A percentile compares a stretch with the other conserved stretches of the same genome.
Evolutionary conservation across 2,797 vertebrate species (phyloP).

Genomic region (Pipistrellus kuhlii): DNA sequence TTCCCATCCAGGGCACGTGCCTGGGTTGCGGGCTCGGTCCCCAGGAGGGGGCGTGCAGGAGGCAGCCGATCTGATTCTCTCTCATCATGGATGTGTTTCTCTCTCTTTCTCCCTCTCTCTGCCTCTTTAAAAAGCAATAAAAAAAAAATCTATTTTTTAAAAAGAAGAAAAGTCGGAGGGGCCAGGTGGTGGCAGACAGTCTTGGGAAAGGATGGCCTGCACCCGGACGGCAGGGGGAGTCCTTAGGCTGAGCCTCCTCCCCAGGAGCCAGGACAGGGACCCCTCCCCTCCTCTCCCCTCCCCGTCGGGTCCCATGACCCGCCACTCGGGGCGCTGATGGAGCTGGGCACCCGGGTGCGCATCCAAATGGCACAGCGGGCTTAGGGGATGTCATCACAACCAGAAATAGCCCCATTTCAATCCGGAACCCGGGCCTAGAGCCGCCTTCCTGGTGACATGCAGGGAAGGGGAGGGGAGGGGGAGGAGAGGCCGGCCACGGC

Average conservation of each 20-base stretch:
- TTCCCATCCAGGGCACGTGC: too few relatives aligned
- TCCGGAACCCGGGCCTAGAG: background rate
- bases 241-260: background rate
- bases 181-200: background rate
- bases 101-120: background rate
- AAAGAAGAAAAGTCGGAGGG: background rate
- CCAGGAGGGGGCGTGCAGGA: too few relatives aligned
- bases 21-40: too few relatives aligned
- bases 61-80: too few relatives aligned
- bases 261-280: background rate
- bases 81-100: background rate
- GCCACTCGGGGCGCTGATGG: background rate
- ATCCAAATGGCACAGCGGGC: background rate
- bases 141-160: too few relatives aligned
- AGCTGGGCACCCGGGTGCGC: background rate
- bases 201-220: background rate
- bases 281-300: background rate
- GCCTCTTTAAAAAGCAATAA: background rate
- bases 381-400: slow-evolving; percentile 52
- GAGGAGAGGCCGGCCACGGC: background rate
- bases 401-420: slow-evolving; percentile 57
- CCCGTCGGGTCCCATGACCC: slow-evolving; percentile 33
- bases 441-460: background rate
- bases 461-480: background rate
- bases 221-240: accelerated